Evolutionary conservation across 2,113 vertebrate genomes (phyloP).

Genomic region (Gila orcuttii): DNA sequence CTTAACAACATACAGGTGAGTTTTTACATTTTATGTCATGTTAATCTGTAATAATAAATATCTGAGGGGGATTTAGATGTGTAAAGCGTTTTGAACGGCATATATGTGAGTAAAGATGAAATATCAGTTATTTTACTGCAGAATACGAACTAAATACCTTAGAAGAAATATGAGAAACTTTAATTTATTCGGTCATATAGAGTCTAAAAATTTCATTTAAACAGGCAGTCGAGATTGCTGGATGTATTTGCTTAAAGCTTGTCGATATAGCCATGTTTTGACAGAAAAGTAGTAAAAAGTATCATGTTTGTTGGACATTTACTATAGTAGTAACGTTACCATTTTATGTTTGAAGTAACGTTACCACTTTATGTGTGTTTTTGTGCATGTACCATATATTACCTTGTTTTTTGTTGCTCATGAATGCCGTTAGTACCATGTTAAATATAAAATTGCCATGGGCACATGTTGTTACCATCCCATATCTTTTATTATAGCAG

Average conservation of each 20-base stretch:
- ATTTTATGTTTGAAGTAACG: neutral
- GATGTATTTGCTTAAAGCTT: neutral
- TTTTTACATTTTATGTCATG: neutral
- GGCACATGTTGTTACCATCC: neutral
- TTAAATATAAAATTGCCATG: neutral
- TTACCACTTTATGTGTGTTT: neutral
- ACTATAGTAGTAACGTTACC: neutral
- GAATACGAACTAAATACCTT: neutral
- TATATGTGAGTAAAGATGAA: neutral
- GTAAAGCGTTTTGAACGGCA: neutral
- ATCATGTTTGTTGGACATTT: neutral
- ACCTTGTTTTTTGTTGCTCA: neutral
- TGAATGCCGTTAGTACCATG: neutral
- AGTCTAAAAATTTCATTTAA: neutral
- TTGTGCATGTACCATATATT: neutral
- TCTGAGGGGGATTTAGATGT: neutral
- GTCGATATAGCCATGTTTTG: neutral
- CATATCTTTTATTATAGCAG: neutral
- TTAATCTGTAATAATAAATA: neutral
- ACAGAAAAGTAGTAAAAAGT: constrained; percentile 1
- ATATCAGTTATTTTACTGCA: neutral
- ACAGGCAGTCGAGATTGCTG: neutral
- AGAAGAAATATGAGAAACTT: neutral
- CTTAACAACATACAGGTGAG: neutral
- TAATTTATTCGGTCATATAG: neutral